Evolutionary conservation across 2,113 vertebrate genomes (phyloP).

Genomic region (Aix galericulata): DNA sequence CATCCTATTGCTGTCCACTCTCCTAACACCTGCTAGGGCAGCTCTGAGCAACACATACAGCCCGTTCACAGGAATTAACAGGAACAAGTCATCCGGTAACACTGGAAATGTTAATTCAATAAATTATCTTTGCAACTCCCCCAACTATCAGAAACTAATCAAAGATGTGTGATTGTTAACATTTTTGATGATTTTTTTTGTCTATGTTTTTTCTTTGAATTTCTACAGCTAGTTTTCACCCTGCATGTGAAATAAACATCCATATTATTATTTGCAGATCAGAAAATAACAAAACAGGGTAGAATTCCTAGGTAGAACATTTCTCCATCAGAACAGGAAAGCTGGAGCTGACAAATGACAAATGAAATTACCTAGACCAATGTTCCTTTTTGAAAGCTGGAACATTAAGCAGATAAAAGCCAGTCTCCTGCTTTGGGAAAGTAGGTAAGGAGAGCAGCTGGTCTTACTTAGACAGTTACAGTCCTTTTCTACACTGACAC

Average conservation of each 20-base stretch:
- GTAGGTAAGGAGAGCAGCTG: background rate
- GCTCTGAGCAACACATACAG: background rate
- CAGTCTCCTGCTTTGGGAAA: background rate
- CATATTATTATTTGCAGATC: background rate
- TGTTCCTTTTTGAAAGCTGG: background rate
- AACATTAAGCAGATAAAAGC: background rate
- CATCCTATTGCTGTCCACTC: background rate
- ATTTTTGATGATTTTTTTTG: background rate
- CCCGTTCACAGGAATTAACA: background rate
- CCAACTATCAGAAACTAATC: background rate
- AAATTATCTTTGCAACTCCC: background rate
- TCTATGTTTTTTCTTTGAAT: fast-evolving
- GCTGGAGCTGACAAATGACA: background rate
- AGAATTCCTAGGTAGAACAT: background rate
- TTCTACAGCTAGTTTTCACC: background rate
- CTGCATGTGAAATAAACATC: background rate
- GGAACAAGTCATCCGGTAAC: fast-evolving
- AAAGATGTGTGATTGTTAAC: background rate
- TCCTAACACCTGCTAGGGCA: background rate
- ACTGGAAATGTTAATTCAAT: background rate
- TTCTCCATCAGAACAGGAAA: background rate
- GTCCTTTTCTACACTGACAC: background rate
- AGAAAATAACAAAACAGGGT: background rate
- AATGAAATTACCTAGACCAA: background rate
- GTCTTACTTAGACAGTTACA: background rate